Conservation (phyloP, 2,113 vertebrate species). For the Sander lucioperca region DNA sequence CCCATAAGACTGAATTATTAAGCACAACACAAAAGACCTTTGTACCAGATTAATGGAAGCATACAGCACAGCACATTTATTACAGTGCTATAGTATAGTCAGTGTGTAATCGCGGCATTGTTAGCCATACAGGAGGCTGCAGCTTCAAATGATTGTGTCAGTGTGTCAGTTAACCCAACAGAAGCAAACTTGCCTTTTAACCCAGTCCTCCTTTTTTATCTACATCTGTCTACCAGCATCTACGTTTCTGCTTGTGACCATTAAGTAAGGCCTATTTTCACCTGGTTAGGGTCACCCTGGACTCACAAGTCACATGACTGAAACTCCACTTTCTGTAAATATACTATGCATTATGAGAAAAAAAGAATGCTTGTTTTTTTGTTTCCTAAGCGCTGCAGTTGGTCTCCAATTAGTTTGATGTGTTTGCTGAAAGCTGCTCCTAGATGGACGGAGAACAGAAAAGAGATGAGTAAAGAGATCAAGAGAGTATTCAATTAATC, state of each 20-base stretch:
- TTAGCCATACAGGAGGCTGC: constrained; percentile 36
- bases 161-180: constrained; percentile 48
- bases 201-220: not conserved
- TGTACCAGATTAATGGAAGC: constrained; percentile 73
- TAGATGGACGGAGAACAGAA: constrained; percentile 14
- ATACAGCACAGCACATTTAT: constrained; percentile 54
- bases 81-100: constrained; percentile 30
- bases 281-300: too few species aligned
- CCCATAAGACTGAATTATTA: constrained; percentile 75
- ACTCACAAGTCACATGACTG: not conserved
- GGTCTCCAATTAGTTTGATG: constrained; percentile 58
- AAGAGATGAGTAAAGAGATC: not conserved
- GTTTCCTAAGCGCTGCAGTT: constrained; percentile 52
- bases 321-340: constrained; percentile 31
- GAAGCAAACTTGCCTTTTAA: constrained; percentile 25
- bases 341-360: not conserved
- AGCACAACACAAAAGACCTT: constrained; percentile 76
- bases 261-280: not conserved
- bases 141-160: constrained; percentile 38
- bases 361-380: constrained; percentile 23
- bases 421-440: constrained; percentile 55
- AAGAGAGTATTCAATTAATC: constrained; percentile 52
- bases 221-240: constrained; percentile 8
- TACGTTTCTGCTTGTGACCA: not conserved
- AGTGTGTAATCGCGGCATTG: constrained; percentile 48